Base-by-base conservation (phyloP, 35 echinoderm and acorn worm genomes). In the Eucidaris tribuloides region DNA sequence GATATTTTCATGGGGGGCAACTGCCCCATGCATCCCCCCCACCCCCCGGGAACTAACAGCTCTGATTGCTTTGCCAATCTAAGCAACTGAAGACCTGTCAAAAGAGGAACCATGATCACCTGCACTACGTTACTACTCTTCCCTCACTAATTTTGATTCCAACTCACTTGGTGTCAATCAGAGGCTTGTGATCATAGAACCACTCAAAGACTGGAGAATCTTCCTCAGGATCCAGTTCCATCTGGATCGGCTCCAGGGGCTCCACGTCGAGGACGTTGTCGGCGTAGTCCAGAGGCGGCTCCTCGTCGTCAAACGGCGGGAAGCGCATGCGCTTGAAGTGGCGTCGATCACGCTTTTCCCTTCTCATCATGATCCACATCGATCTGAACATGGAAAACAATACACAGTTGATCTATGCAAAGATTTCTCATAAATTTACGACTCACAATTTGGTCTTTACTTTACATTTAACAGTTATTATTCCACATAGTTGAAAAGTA, bases 361-460 rank as follows among this genome's bases (percentile, higher is more conserved):
- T 78, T 50, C 91, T 77, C 96, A 99, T 99, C 91, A 99, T 93
- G 52, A 99, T 99, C 96, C 96, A 99, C 96, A 99, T 93, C 35
- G 86, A 55, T 39, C 96, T 99, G 20, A 41, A 31, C 28, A 25
- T 1, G 7, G 31, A 45, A 37, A 24, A 35, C 30, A 84, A 71
- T 0, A 19, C 57, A 68, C 3, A 29, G 65, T n/a, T n/a, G n/a
- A n/a, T n/a, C n/a, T n/a, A n/a, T n/a, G n/a, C n/a, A n/a, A n/a
- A n/a, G n/a, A n/a, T n/a, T n/a, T n/a, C n/a, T n/a, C n/a, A n/a
- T n/a, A n/a, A n/a, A n/a, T n/a, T n/a, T n/a, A n/a, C n/a, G n/a
- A n/a, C n/a, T n/a, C n/a, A n/a, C n/a, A n/a, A n/a, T n/a, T n/a
- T n/a, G n/a, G n/a, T n/a, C n/a, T n/a, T n/a, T n/a, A n/a, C n/a